These are phyloP conservation scores for Drosophila watanabei DNA, from an alignment of 1,140 invertebrate genomes.

Conservation along the genomic window DNA sequence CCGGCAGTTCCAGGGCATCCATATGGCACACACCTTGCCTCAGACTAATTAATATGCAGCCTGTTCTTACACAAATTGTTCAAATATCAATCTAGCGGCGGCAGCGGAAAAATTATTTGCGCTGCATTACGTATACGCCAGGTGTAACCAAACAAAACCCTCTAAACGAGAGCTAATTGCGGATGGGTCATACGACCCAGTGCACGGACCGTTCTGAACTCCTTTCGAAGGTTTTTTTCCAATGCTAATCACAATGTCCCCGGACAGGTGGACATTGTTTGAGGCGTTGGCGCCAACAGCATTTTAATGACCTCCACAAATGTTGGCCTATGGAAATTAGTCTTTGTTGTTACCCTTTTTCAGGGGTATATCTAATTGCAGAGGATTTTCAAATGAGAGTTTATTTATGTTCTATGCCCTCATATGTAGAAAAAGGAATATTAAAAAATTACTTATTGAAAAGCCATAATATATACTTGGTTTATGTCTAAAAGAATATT, in stretches of 20 bases:
- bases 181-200: conserved; percentile 12
- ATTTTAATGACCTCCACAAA: conserved; percentile 48
- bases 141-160: conserved; percentile 61
- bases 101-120: conserved; percentile 30
- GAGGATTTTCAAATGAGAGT: background rate
- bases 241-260: conserved; percentile 44
- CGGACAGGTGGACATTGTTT: conserved; percentile 46
- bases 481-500: conserved; percentile 6
- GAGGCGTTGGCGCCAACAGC: conserved; percentile 47
- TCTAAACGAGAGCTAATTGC: conserved; percentile 48
- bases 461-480: background rate
- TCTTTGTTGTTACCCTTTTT: conserved; percentile 4
- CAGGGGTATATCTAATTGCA: background rate
- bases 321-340: conserved; percentile 34
- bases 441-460: background rate
- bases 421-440: background rate
- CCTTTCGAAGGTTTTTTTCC: conserved; percentile 51
- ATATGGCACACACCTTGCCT: conserved; percentile 23
- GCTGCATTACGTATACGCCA: conserved; percentile 69
- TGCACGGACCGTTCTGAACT: conserved; percentile 23
- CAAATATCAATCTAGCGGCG: conserved; percentile 16
- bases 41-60: conserved; percentile 64
- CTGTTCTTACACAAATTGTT: conserved; percentile 40
- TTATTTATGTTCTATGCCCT: conserved; percentile 1
- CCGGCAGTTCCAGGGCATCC: background rate